A percentile compares a stretch with the other conserved stretches of the same genome.
Conservation (phyloP, 1,140 invertebrate species). For the Phymorhynchus buccinoides region DNA sequence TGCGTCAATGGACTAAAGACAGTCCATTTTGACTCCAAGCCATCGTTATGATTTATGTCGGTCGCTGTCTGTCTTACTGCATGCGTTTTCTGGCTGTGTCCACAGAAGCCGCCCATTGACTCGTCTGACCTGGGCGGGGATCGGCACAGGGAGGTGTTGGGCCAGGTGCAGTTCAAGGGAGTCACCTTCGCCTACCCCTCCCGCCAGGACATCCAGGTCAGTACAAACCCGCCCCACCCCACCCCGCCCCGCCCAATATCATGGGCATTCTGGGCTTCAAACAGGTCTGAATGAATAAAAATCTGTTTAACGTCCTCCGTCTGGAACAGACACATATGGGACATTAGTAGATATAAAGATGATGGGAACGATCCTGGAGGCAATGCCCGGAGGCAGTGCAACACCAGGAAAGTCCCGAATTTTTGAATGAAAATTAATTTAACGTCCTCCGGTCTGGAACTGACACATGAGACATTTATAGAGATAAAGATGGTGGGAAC, state of each 20-base stretch:
- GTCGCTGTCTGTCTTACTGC: no score
- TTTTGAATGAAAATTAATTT: no score
- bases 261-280: neutral
- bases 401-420: neutral
- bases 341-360: neutral
- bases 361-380: neutral
- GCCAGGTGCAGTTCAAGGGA: constrained; percentile 83
- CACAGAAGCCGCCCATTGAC: constrained; percentile 81
- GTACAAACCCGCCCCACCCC: neutral
- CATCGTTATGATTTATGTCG: no score
- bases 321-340: neutral
- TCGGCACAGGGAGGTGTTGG: constrained; percentile 74
- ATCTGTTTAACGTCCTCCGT: neutral
- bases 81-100: constrained; percentile 9
- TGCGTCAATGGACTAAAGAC: no score
- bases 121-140: constrained; percentile 78
- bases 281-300: neutral
- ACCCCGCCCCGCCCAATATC: neutral
- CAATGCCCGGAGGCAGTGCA: neutral
- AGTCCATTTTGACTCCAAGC: no score
- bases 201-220: constrained; percentile 78
- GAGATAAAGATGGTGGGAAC: neutral
- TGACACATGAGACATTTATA: neutral
- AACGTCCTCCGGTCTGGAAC: no score
- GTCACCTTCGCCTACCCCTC: constrained; percentile 83